Evolutionary conservation across 2,113 vertebrate species (phyloP).

Genomic region (Passerina amoena): DNA sequence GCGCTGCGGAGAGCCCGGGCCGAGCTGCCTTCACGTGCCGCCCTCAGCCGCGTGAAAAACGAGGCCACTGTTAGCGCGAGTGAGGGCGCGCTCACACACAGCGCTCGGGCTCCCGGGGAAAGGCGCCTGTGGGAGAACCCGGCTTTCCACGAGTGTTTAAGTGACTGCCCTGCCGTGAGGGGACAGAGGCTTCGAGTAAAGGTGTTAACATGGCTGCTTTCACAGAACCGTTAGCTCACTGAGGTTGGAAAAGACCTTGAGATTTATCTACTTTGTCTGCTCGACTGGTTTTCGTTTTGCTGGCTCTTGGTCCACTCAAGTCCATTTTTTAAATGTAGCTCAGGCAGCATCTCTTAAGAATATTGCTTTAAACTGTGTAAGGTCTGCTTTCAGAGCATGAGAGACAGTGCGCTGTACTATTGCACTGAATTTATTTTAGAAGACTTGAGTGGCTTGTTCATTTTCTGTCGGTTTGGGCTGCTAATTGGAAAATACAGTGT

Average conservation of each 20-base stretch:
- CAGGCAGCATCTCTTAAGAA: rapidly evolving
- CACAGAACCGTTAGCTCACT: background rate
- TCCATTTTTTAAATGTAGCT: rapidly evolving
- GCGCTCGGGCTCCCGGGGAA: rapidly evolving
- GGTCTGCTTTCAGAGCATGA: background rate
- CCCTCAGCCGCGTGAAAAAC: rapidly evolving
- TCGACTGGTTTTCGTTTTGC: background rate
- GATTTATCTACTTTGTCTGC: background rate
- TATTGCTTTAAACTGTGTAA: background rate
- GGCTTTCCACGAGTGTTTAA: rapidly evolving
- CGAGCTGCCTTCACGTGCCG: rapidly evolving
- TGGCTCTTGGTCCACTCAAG: rapidly evolving
- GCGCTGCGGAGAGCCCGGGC: background rate
- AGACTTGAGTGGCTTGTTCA: rapidly evolving
- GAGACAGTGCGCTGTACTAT: rapidly evolving
- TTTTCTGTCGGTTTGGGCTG: background rate
- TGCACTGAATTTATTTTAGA: background rate
- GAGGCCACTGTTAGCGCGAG: rapidly evolving
- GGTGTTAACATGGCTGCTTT: rapidly evolving
- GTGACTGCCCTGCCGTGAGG: background rate
- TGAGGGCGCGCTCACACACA: rapidly evolving
- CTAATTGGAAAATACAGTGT: background rate
- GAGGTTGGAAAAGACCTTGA: background rate
- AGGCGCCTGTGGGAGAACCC: too few species aligned
- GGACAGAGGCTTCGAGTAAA: background rate